Base-by-base conservation (phyloP, 2,888 invertebrate species). In the Formica aserva region DNA sequence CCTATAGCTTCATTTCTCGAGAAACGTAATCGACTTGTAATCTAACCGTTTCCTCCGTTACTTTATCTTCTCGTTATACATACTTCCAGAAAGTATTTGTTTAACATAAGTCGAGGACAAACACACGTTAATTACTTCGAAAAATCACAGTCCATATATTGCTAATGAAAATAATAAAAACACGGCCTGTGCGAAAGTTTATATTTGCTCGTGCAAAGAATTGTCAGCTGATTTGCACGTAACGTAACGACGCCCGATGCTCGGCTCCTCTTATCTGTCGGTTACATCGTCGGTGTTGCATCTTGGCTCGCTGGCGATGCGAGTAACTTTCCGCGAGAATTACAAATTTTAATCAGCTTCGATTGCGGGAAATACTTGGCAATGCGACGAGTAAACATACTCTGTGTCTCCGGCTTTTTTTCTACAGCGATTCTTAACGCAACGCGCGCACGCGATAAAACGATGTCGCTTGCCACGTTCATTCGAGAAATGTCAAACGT, bases 401-500 rank as follows among this genome's bases (percentile, higher is more conserved):
- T 11, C 18, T 48, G 45, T 1, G 45, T 22, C 18, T 32, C 13
- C 71, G 45, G 29, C 29, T 67, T 11, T 29, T 45, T 52, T 48
- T 48, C 8, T 52, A 48, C 26, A 8, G 9, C 38, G 38, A 18
- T 52, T 52, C 13, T 18, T 26, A 18, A 11, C 48, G 74, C 45
- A 55, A 41, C 41, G n/a, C 65, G 48, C 48, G n/a, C 6, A 35
- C 41, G 65, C 60, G 26, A 67, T 63, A 32, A 71, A 71, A 78
- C 48, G 22, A 32, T 55, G 78, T 57, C 78, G 71, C 57, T 71
- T 78, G 71, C 41, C 57, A 71, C 13, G 18, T 22, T 41, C 67
- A 55, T 77, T 55, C 29, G 67, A 71, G 71, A 78, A 71, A 78
- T 78, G 71, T 71, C 78, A 78, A 32, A 26, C 32, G 57, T 78